Percentiles rank a stretch among this genome's conserved stretches.
These are phyloP conservation scores for Ariopsis seemanni DNA, from an alignment of 2,113 vertebrate genomes.

Conservation along the genomic window DNA sequence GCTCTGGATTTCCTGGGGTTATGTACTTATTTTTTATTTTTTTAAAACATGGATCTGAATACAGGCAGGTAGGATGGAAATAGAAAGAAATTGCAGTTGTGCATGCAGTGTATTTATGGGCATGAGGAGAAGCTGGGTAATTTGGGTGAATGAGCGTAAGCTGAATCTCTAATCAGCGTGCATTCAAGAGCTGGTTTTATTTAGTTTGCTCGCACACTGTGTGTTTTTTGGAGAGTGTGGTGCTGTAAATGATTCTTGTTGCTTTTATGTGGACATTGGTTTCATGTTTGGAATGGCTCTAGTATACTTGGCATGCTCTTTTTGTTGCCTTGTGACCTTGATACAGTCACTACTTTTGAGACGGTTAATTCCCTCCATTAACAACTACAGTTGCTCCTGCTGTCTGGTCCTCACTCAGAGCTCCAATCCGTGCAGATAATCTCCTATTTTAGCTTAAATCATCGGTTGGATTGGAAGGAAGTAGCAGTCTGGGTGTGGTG, in stretches of 20 bases:
- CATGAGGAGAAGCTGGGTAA: constrained; percentile 64
- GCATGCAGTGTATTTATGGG: constrained; percentile 64
- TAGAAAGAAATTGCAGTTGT: constrained; percentile 67
- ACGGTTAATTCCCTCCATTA: background rate
- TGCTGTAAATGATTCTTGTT: constrained; percentile 14
- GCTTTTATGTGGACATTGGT: constrained; percentile 28
- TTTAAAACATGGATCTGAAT: no score
- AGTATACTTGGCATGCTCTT: background rate
- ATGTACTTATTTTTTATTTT: background rate
- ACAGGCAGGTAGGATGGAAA: constrained; percentile 69
- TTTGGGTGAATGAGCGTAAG: constrained; percentile 62
- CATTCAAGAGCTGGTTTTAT: constrained; percentile 53
- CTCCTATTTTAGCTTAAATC: constrained; percentile 18
- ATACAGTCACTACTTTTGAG: background rate
- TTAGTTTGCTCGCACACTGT: constrained; percentile 57
- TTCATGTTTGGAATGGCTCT: constrained; percentile 1
- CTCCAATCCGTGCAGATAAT: background rate
- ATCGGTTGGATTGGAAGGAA: constrained; percentile 22
- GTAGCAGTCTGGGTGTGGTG: constrained; percentile 45
- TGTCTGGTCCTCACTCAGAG: background rate
- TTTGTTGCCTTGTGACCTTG: background rate
- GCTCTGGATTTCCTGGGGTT: background rate
- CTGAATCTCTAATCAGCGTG: constrained; percentile 69
- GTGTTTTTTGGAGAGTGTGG: background rate
- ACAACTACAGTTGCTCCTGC: background rate